A percentile compares a stretch with the other conserved stretches of the same genome.
These are phyloP conservation scores for Oeneis ivallda DNA, from an alignment of 2,888 invertebrate species.

Conservation along the genomic window DNA sequence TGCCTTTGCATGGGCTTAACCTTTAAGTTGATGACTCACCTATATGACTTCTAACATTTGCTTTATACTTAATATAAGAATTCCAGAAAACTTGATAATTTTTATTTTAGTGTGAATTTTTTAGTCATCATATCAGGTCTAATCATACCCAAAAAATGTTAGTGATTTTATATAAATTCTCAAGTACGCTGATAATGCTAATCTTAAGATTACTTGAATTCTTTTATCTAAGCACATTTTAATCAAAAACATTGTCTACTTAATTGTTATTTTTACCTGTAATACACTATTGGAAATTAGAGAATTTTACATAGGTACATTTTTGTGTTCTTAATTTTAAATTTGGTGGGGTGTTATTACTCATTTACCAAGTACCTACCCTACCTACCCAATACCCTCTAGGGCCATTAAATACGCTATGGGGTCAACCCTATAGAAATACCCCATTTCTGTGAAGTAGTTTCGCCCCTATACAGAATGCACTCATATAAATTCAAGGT, in stretches of 20 bases:
- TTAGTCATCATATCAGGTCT: too few relatives aligned
- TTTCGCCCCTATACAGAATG: slow-evolving; percentile 35
- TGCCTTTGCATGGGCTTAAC: neutral
- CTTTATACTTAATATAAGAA: too few relatives aligned
- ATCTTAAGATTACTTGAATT: neutral
- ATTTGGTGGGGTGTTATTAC: slow-evolving; percentile 33
- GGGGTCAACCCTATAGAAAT: slow-evolving; percentile 48
- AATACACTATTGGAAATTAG: neutral
- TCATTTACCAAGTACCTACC: neutral
- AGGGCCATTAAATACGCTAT: slow-evolving; percentile 7
- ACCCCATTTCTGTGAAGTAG: slow-evolving; percentile 59
- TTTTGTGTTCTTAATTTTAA: slow-evolving; percentile 6
- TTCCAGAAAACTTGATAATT: slow-evolving; percentile 1
- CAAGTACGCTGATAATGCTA: neutral
- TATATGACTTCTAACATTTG: neutral
- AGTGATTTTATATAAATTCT: neutral
- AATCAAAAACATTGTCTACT: too few relatives aligned
- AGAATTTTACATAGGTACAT: neutral
- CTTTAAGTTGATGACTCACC: neutral
- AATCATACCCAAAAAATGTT: too few relatives aligned
- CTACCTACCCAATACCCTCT: neutral
- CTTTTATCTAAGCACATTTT: neutral
- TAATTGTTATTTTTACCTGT: too few relatives aligned
- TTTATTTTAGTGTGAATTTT: neutral
- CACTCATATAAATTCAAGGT: slow-evolving; percentile 33